Evolutionary conservation across 2,113 vertebrate genomes (phyloP).

Genomic region (Urocynchramus pylzowi): DNA sequence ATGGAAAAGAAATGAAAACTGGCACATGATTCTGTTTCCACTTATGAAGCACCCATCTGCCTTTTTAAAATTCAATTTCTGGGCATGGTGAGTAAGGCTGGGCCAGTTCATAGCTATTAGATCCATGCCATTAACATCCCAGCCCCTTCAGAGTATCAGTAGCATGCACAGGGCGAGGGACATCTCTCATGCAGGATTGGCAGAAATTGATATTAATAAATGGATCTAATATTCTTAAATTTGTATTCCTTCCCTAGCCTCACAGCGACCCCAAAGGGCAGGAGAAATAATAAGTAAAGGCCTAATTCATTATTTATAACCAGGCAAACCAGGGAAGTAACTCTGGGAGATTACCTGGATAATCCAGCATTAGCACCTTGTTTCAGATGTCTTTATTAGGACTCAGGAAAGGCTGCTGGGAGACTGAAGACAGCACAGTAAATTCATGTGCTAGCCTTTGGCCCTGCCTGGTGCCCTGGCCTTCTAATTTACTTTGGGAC

Average conservation of each 20-base stretch:
- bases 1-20: slow-evolving; percentile 32
- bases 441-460: slow-evolving; percentile 12
- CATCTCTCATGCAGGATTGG: slow-evolving; percentile 17
- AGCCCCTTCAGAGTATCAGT: neutral
- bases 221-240: slow-evolving; percentile 53
- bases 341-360: slow-evolving; percentile 56
- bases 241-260: slow-evolving; percentile 63
- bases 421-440: neutral
- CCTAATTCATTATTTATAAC: slow-evolving; percentile 69
- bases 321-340: neutral
- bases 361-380: slow-evolving; percentile 60
- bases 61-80: slow-evolving; percentile 59
- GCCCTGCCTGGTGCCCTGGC: neutral
- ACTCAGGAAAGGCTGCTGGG: neutral
- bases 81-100: slow-evolving; percentile 3
- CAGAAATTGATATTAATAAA: slow-evolving; percentile 59
- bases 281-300: slow-evolving; percentile 63
- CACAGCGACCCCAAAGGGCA: slow-evolving; percentile 34
- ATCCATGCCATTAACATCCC: slow-evolving; percentile 24
- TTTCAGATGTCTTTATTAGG: slow-evolving; percentile 54
- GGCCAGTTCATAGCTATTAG: slow-evolving; percentile 26
- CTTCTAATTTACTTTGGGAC: neutral
- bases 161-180: neutral
- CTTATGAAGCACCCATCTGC: slow-evolving; percentile 43
- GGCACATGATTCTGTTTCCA: slow-evolving; percentile 48